phyloP scores from a whole-genome alignment of 2,888 invertebrate species.

The Chymomyza amoena region DNA sequence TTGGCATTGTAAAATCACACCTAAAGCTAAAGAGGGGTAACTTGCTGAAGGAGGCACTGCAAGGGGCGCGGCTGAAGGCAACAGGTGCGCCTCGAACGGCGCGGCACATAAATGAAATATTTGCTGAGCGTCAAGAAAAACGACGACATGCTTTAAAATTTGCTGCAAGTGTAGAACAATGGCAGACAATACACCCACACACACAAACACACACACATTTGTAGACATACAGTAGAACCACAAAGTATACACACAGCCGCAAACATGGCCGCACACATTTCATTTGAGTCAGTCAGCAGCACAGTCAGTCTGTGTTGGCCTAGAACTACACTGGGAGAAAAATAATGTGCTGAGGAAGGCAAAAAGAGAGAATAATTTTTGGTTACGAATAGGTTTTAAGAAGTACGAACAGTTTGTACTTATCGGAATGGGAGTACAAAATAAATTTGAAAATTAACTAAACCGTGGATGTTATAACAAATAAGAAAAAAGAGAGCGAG shows the following conservation, averaged over 20 bases:
- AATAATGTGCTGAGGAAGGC: too few species aligned
- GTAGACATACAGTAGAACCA: background rate
- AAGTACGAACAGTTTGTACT: too few species aligned
- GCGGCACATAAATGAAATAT: constrained; percentile 45
- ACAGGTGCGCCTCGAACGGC: constrained; percentile 3
- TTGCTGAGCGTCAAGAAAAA: constrained; percentile 21
- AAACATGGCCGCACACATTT: background rate
- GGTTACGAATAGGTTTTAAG: too few species aligned
- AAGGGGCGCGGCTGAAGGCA: background rate
- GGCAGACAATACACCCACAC: constrained; percentile 13
- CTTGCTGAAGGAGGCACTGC: constrained; percentile 17
- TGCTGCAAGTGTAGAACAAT: constrained; percentile 37
- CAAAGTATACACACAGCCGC: background rate
- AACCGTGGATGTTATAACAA: too few species aligned
- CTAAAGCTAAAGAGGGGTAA: constrained; percentile 15
- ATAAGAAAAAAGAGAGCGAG: too few species aligned
- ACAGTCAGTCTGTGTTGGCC: background rate
- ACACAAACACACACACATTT: background rate
- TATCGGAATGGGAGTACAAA: too few species aligned
- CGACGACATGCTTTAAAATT: constrained; percentile 9
- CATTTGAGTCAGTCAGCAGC: background rate
- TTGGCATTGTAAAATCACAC: constrained; percentile 11
- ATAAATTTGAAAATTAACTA: too few species aligned
- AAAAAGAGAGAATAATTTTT: too few species aligned
- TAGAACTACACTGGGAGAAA: constrained; percentile 9